phyloP scores from a whole-genome alignment of 2,797 vertebrate species.

The Eupleurogrammus muticus region DNA sequence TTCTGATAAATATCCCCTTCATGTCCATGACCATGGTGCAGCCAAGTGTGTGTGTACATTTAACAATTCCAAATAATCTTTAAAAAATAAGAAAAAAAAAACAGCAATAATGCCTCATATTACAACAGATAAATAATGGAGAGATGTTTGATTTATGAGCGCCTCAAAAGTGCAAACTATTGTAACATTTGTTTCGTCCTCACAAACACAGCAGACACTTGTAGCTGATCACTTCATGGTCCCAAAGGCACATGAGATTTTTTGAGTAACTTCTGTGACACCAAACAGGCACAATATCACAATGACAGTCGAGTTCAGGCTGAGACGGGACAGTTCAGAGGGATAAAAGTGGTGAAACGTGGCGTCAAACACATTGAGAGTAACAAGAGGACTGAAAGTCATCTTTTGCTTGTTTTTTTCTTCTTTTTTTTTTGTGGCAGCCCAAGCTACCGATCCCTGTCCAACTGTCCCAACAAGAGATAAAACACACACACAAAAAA shows the following conservation, averaged over 20 bases:
- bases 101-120: constrained; percentile 47
- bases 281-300: constrained; percentile 57
- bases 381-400: constrained; percentile 53
- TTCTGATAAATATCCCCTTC: constrained; percentile 47
- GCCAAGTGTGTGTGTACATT: constrained; percentile 26
- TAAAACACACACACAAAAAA: constrained; percentile 23
- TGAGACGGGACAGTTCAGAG: constrained; percentile 24
- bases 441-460: constrained; percentile 56
- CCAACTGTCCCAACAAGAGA: constrained; percentile 55
- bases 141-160: constrained; percentile 53
- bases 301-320: constrained; percentile 31
- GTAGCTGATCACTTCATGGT: constrained; percentile 42
- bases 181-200: constrained; percentile 41
- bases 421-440: constrained; percentile 48
- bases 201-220: constrained; percentile 40
- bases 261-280: constrained; percentile 45
- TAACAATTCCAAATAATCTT: background rate
- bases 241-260: constrained; percentile 70
- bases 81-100: constrained; percentile 2
- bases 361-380: constrained; percentile 17
- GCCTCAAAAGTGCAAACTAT: constrained; percentile 66
- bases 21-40: constrained; percentile 18
- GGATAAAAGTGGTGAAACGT: constrained; percentile 20
- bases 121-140: constrained; percentile 61
- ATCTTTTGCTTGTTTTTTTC: background rate